A percentile compares a stretch with the other conserved stretches of the same genome.
phyloP scores from a whole-genome alignment of 2,888 invertebrate genomes.

The Orthonychiurus folsomi region DNA sequence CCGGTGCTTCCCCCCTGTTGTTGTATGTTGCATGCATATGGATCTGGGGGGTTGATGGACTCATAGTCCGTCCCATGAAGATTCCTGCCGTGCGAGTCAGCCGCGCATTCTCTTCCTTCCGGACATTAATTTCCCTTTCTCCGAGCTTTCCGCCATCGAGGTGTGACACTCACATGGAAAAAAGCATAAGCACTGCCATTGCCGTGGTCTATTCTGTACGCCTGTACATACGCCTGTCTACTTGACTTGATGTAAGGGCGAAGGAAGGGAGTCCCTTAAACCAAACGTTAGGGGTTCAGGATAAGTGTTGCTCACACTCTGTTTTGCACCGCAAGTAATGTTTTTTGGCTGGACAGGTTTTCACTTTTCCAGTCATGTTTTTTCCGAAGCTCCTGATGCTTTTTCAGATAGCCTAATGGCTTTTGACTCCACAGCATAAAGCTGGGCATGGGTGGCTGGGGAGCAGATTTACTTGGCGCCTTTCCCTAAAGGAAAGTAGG shows the following conservation, averaged over 20 bases:
- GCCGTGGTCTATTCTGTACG: too few relatives aligned
- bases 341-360: neutral
- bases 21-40: neutral
- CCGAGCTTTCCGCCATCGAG: neutral
- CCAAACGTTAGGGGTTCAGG: too few relatives aligned
- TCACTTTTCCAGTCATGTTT: neutral
- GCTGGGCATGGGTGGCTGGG: neutral
- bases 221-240: too few relatives aligned
- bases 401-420: neutral
- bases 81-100: slow-evolving; percentile 5
- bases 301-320: too few relatives aligned
- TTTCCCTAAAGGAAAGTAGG: neutral
- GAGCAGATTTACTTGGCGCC: neutral
- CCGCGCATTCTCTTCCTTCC: slow-evolving; percentile 28
- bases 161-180: too few relatives aligned
- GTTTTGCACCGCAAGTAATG: too few relatives aligned
- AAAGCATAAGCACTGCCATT: too few relatives aligned
- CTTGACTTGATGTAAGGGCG: too few relatives aligned
- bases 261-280: too few relatives aligned
- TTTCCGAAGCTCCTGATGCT: neutral
- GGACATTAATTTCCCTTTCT: slow-evolving; percentile 28
- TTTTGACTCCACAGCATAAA: too few relatives aligned
- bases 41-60: neutral
- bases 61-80: too few relatives aligned
- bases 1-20: slow-evolving; percentile 10